Evolutionary conservation across 1,140 invertebrate genomes (phyloP).

Genomic region (Plodia interpunctella): DNA sequence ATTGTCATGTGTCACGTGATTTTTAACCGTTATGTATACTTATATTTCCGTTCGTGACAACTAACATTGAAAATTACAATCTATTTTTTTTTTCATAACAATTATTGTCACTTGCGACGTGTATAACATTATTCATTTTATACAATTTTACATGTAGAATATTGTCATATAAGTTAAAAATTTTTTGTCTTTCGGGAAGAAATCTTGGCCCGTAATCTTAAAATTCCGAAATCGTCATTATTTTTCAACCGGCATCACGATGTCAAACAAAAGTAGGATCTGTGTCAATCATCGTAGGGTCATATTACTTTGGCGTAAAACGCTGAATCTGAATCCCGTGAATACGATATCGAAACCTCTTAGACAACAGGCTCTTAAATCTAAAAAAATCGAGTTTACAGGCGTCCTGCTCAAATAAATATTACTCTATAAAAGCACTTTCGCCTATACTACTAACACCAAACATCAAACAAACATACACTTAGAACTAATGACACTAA

Average conservation of each 20-base stretch:
- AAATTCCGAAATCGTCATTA: neutral
- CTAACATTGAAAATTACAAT: slow-evolving; percentile 5
- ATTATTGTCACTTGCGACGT: slow-evolving; percentile 13
- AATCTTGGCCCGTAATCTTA: neutral
- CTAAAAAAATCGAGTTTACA: neutral
- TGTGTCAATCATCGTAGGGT: neutral
- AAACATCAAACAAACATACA: slow-evolving; percentile 66
- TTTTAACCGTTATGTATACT: slow-evolving; percentile 1
- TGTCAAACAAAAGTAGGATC: neutral
- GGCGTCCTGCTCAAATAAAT: neutral
- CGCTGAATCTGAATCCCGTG: no score
- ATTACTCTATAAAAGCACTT: slow-evolving; percentile 65
- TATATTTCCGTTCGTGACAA: neutral
- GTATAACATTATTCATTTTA: neutral
- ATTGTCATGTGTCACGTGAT: slow-evolving; percentile 21
- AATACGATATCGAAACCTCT: neutral
- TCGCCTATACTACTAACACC: slow-evolving; percentile 59
- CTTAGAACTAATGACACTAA: slow-evolving; percentile 31
- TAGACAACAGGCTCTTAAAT: neutral
- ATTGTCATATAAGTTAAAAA: slow-evolving; percentile 17
- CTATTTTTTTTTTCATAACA: slow-evolving; percentile 3
- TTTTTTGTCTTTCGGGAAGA: slow-evolving; percentile 1
- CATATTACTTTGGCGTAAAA: neutral
- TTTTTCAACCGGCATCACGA: neutral
- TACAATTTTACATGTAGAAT: slow-evolving; percentile 4